Evolutionary conservation across 2,888 invertebrate species (phyloP).

Genomic region (Hymenopus coronatus): DNA sequence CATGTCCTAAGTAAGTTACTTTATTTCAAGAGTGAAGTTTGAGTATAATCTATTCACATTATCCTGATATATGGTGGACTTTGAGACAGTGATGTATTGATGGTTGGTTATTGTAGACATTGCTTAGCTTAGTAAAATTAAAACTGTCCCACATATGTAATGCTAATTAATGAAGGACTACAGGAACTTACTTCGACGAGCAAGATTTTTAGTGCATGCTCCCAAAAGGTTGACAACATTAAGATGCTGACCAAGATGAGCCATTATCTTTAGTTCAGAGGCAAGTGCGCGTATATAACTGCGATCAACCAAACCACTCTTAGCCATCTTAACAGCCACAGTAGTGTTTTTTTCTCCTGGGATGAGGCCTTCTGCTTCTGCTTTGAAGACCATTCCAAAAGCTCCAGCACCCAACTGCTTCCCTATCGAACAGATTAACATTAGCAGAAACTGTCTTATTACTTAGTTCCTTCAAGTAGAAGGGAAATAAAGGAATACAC

Average conservation of each 20-base stretch:
- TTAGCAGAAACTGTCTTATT: not conserved
- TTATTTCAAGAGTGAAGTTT: no score
- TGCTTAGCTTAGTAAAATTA: not conserved
- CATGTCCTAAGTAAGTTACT: no score
- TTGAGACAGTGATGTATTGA: no score
- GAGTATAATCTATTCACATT: no score
- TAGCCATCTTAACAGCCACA: slow-evolving; percentile 96
- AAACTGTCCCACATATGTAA: not conserved
- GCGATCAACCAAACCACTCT: slow-evolving; percentile 73
- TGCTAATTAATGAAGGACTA: not conserved
- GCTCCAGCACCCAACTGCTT: slow-evolving; percentile 91
- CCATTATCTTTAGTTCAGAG: slow-evolving; percentile 93
- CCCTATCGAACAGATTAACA: slow-evolving; percentile 51
- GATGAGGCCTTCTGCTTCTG: slow-evolving; percentile 74
- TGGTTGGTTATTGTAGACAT: not conserved
- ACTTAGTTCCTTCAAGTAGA: no score
- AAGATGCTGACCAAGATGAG: slow-evolving; percentile 88
- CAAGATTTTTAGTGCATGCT: slow-evolving; percentile 87
- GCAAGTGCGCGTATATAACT: slow-evolving; percentile 83
- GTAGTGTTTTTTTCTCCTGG: slow-evolving; percentile 70
- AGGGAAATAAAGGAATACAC: no score
- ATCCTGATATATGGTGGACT: no score
- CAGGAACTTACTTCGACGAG: slow-evolving; percentile 36
- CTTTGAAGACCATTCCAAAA: slow-evolving; percentile 91
- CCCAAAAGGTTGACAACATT: slow-evolving; percentile 95